Evolutionary conservation across 2,797 vertebrate genomes (phyloP), one percentile per base, ranked within the genome.

Genomic region (Gadopsis bispinosus): DNA sequence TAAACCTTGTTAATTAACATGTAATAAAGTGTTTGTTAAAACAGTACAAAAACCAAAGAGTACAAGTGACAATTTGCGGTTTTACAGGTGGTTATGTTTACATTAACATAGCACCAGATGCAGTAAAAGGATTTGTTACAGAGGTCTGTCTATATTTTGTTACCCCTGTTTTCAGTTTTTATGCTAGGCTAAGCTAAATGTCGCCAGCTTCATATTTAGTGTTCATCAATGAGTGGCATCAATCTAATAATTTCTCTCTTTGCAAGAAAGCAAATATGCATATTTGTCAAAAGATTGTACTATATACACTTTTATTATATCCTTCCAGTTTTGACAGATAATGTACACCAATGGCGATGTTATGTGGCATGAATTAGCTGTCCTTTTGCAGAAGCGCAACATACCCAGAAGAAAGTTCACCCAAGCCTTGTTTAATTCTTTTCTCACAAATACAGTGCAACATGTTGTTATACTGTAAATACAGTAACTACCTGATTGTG

Each of bases 111-210:
- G 96, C 95, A 94, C 54, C 94, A 74, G 95, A 95, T 96, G 93
- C 95, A 95, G 95, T 96, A 95, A 93, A 93, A 84, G 88, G 88
- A 95, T 95, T 94, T 94, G 90, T 96, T 92, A 95, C 91, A 89
- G 87, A 92, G 93, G 92, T 95, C 90, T 91, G 91, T 93, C 94
- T 95, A 81, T 63, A 92, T 63, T 95, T 26, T 93, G 26, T 26
- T 26, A 26, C 26, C 29, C 17, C 8, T 20, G 29, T 29, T 72
- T 43, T 4, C 12, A 33, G 39, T 45, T 20, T 54, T 51, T 7
- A 35, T 41, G 22, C 4, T 26, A 7, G 17, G 43, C 43, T 39
- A 29, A 59, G 31, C 4, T 51, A 61, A 47, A 2, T 29, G n/a
- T 20, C 33, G 13, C 4, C 26, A 45, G 7, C 11, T 69, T 78